phyloP scores from a whole-genome alignment of 2,888 invertebrate genomes.

The Ischnus inquisitorius region DNA sequence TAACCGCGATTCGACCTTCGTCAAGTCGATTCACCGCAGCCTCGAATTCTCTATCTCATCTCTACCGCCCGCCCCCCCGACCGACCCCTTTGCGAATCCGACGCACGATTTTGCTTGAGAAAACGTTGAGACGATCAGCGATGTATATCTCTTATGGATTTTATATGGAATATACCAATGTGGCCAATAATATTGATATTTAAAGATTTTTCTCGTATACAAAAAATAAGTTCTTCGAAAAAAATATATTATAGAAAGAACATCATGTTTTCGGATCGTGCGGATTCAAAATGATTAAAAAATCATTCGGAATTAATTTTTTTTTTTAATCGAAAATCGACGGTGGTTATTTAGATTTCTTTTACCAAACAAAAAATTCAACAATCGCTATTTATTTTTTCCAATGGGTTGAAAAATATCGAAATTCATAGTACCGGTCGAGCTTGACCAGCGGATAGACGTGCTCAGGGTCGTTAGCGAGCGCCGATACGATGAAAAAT shows the following conservation, averaged over 20 bases:
- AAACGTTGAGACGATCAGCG: conserved; percentile 15
- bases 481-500: conserved; percentile 72
- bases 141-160: conserved; percentile 13
- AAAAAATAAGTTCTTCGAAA: no score
- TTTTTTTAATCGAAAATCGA: no score
- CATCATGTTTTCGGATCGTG: no score
- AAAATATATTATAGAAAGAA: no score
- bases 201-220: no score
- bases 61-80: neutral
- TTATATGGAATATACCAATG: no score
- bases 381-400: neutral
- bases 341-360: no score
- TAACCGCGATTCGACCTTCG: conserved; percentile 55
- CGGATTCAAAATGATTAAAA: no score
- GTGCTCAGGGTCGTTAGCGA: conserved; percentile 57
- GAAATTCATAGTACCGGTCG: conserved; percentile 13
- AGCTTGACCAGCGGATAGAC: conserved; percentile 18
- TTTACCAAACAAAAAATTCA: no score
- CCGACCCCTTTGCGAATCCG: no score
- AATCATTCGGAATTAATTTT: no score
- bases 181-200: no score
- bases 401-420: neutral
- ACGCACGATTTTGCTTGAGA: neutral
- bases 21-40: conserved; percentile 49
- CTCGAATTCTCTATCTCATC: conserved; percentile 45